Conservation (phyloP, 2,797 vertebrate species). For the Pseudochaenichthys georgianus region DNA sequence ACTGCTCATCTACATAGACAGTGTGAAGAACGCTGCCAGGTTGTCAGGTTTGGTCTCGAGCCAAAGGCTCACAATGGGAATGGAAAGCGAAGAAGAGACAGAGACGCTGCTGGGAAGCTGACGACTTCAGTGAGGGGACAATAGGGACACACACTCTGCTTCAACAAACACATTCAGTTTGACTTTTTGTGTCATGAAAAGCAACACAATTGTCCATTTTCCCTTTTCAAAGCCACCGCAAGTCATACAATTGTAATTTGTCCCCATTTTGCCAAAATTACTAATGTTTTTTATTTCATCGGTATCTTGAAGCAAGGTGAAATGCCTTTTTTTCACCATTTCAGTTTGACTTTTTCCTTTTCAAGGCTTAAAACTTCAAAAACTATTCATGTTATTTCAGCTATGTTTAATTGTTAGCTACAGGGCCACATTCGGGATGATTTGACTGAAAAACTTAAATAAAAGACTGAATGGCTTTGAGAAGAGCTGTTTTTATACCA, state of each 20-base stretch:
- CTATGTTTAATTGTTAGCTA: not conserved
- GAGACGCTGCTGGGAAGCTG: not conserved
- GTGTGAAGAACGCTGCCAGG: not conserved
- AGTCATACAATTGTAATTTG: not conserved
- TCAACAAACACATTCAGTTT: not conserved
- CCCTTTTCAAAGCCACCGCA: not conserved
- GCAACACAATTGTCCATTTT: not conserved
- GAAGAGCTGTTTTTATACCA: not conserved
- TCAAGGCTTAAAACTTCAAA: not conserved
- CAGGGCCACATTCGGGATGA: not conserved
- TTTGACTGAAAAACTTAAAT: not conserved
- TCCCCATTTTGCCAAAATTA: too few relatives aligned
- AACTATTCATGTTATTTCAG: not conserved
- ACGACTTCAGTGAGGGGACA: constrained; percentile 9
- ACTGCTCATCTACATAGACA: constrained; percentile 12
- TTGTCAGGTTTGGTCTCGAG: constrained; percentile 4
- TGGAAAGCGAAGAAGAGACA: constrained; percentile 5
- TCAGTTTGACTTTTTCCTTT: too few relatives aligned
- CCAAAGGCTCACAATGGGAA: constrained; percentile 15
- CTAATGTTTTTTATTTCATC: not conserved
- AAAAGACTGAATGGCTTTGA: not conserved
- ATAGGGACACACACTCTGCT: not conserved
- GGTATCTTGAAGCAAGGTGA: not conserved
- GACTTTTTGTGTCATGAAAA: too few relatives aligned
- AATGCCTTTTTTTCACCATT: not conserved